Base-by-base conservation (phyloP, 2,888 invertebrate genomes). In the Frankliniella intonsa region DNA sequence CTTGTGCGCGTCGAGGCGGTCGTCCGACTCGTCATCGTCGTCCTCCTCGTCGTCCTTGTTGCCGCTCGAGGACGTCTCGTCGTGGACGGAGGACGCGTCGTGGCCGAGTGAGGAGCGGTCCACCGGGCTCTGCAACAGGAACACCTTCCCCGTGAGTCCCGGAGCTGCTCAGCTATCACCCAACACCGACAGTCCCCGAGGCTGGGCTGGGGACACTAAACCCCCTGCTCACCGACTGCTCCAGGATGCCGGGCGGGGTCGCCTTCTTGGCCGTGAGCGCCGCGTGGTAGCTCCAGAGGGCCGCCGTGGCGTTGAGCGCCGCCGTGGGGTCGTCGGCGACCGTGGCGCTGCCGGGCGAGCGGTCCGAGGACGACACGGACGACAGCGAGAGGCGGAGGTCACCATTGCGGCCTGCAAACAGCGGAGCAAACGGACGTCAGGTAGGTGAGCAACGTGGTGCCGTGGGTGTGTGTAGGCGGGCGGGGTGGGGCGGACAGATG, bases 1-100 rank as follows among this genome's bases (percentile, higher is more conserved):
- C 85, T 92, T 92, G 85, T 96, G 94, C 81, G 95, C 94, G 87
- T 97, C 96, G 84, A 97, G 92, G 86, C 96, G 92, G 87, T 97
- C 97, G 87, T 97, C 97, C 82, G 94, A 95, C 87, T 97, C 97
- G 87, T 96, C 97, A 87, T 96, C 96, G 85, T 96, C 96, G 86
- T 94, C 94, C 86, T 94, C 94, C 85, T 96, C 96, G 87, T 96
- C 96, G 86, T 92, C 92, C 85, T 94, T 94, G 86, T 95, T 93
- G 11, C 95, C 95, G 82, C 95, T 95, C 84, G 95, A 95, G 85
- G 95, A 95, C 0, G 95, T 95, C 88, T 96, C 96, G 87, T 96
- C 96, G 86, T 95, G 95, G 7, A 93, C 93, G 51, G 92, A 92
- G 83, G 91, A 91, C 83, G 91, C 90, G 83, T 91, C 92, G 51